Conservation (phyloP, 2,888 invertebrate genomes). For the Imbricaverruca yamaguchii region DNA sequence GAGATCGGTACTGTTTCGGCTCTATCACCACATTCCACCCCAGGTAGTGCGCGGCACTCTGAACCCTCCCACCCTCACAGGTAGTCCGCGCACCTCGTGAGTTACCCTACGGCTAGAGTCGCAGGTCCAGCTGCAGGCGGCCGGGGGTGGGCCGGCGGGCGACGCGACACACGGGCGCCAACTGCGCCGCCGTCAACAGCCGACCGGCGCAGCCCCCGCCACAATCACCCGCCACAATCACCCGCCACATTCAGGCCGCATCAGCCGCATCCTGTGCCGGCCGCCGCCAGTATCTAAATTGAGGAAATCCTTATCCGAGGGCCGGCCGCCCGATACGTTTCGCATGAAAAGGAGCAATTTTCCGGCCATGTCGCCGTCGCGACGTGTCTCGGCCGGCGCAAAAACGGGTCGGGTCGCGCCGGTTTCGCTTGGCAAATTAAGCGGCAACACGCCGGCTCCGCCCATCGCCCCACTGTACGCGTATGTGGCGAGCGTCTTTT, state of each 20-base stretch:
- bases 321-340: background rate
- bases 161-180: too few species aligned
- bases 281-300: conserved; percentile 6
- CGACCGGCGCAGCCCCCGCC: background rate
- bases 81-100: too few species aligned
- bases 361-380: background rate
- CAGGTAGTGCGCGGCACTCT: too few species aligned
- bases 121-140: too few species aligned
- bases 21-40: too few species aligned
- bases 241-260: background rate
- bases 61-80: too few species aligned
- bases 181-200: background rate
- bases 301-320: background rate
- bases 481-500: background rate
- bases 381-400: background rate
- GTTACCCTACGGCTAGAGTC: too few species aligned
- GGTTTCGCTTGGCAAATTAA: conserved; percentile 19
- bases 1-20: too few species aligned
- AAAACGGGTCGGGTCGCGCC: background rate
- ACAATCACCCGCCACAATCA: background rate
- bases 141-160: too few species aligned
- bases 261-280: background rate
- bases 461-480: background rate
- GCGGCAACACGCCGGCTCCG: background rate
- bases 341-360: conserved; percentile 19